Base-by-base conservation (phyloP, 2,888 invertebrate genomes). In the Zygogramma bicolorata region DNA sequence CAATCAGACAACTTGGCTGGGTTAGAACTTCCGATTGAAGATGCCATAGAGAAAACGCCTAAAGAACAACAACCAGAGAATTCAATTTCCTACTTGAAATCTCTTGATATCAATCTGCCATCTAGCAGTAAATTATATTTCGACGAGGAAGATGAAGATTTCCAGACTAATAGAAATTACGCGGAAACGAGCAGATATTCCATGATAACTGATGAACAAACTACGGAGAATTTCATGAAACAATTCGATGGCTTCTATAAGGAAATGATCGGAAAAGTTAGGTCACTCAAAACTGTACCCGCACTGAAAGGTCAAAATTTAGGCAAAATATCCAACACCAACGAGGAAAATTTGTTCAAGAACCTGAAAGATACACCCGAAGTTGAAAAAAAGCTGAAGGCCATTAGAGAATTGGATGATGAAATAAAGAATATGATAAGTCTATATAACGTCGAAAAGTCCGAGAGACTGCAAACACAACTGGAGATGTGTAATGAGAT, bases 261-360 rank as follows among this genome's bases (percentile, higher is more conserved):
- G 34, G 75, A 75, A 66, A 78, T 81, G 79, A 77, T 79, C 70
- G 58, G 61, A 38, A 80, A 80, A 71, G 68, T 81, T 10, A 77
- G 74, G 27, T 70, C 72, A 5, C 69, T 81, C 38, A 77, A 75
- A 62, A 67, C 65, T 46, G 70, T 74, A 29, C 71, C 79, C 13
- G 72, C 67, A 25, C 38, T 77, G 18, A 60, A 73, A 34, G 53
- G 68, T 57, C 38, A 73, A 63, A 71, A 70, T 10, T 69, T 42
- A 22, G 61, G 22, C n/a, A 63, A 68, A 25, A 62, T 59, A 61
- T 49, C 63, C n/a, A 34, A 73, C 53, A 25, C 53, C 22, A 68
- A 61, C 1, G 72, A 73, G 31, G 70, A 70, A 46, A 74, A 78
- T 71, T 70, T 76, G 65, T 79, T 78, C 57, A 76, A 71, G 58